These are phyloP conservation scores for Sternotherus odoratus DNA, from an alignment of 2,797 vertebrate species.

Conservation along the genomic window DNA sequence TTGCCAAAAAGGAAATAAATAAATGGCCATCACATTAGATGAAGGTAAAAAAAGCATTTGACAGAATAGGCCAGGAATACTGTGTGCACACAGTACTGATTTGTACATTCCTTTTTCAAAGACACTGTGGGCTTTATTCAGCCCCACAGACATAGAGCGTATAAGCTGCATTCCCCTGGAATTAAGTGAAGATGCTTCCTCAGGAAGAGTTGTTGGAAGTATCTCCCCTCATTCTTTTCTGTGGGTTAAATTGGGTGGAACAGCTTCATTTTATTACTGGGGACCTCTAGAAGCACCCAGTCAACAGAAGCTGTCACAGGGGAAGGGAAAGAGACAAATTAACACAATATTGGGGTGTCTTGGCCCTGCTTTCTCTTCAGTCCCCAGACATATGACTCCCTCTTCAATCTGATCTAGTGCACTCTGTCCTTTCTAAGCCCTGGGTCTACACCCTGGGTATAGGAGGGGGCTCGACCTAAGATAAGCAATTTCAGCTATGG, in stretches of 20 bases:
- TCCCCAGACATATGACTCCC: neutral
- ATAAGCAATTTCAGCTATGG: no score
- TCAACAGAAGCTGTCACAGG: neutral
- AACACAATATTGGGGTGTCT: neutral
- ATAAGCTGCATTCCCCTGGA: neutral
- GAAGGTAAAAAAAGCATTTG: conserved; percentile 45
- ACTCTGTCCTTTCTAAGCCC: neutral
- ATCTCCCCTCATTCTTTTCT: neutral
- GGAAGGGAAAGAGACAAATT: neutral
- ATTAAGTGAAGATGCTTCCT: neutral
- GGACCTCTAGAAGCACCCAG: neutral
- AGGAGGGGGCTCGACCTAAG: no score
- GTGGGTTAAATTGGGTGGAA: neutral
- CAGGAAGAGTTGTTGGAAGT: neutral
- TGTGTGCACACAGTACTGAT: conserved; percentile 14
- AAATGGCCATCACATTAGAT: neutral
- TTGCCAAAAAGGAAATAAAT: neutral
- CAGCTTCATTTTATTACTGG: neutral
- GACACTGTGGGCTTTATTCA: neutral
- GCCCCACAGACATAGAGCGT: neutral
- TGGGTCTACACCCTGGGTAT: no score
- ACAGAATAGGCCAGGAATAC: conserved; percentile 27
- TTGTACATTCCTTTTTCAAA: conserved; percentile 9
- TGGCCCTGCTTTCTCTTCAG: neutral
- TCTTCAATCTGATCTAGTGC: neutral